Conservation (phyloP, 2,113 vertebrate genomes). For the Cariama cristata region DNA sequence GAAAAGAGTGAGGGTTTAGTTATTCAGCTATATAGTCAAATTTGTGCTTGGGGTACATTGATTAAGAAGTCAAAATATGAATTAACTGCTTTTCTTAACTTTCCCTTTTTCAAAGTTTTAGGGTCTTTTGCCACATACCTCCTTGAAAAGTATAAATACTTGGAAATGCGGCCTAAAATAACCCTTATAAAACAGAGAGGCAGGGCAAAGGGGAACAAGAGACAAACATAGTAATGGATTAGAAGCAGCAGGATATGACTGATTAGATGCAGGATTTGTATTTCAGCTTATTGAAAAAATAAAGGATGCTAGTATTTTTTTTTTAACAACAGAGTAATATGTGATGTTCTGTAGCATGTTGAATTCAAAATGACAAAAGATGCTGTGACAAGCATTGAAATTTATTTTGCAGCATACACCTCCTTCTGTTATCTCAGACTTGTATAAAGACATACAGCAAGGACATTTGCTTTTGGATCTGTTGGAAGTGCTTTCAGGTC, state of each 20-base stretch:
- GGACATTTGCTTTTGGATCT: conserved; percentile 91
- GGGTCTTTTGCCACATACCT: not conserved
- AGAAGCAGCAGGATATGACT: not conserved
- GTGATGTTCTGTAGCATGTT: not conserved
- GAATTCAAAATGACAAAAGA: not conserved
- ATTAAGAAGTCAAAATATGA: not conserved
- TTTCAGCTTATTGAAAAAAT: not conserved
- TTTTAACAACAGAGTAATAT: not conserved
- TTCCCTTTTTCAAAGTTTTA: not conserved
- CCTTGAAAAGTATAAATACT: not conserved
- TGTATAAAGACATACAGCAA: conserved; percentile 88
- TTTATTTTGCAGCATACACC: conserved; percentile 81
- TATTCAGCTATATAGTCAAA: not conserved
- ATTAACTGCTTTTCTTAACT: not conserved
- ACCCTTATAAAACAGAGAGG: not conserved
- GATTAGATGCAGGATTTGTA: not conserved
- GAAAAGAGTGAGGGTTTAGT: not conserved
- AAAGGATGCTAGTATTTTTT: not conserved
- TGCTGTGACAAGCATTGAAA: not conserved
- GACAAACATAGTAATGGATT: not conserved
- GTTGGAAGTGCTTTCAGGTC: conserved; percentile 92
- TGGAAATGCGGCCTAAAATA: not conserved
- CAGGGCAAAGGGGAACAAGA: not conserved
- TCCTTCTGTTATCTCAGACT: conserved; percentile 83
- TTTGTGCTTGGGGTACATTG: not conserved